phyloP scores from a whole-genome alignment of 2,797 vertebrate genomes.

The Chiloscyllium punctatum region DNA sequence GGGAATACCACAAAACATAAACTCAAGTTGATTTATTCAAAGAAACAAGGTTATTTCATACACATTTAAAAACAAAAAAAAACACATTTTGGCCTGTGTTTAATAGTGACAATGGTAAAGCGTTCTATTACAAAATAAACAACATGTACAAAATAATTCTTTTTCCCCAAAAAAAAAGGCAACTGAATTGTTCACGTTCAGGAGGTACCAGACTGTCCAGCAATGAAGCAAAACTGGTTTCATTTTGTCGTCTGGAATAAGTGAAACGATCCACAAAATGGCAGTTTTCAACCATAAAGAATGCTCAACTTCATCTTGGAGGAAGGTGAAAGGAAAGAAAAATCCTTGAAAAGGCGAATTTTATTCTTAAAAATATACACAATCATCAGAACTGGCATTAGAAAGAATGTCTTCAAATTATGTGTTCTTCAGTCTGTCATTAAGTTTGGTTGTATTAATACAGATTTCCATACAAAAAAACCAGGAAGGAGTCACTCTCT shows the following conservation, averaged over 20 bases:
- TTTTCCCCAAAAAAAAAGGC: background rate
- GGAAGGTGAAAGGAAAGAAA: constrained; percentile 16
- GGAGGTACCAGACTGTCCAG: background rate
- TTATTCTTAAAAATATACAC: constrained; percentile 36
- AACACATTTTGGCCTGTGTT: background rate
- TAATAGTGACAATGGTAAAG: constrained; percentile 15
- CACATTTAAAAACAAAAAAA: constrained; percentile 24
- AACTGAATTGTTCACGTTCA: background rate
- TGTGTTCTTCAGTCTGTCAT: constrained; percentile 23
- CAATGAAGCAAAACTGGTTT: constrained; percentile 8
- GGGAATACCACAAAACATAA: constrained; percentile 17
- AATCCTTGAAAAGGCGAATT: background rate
- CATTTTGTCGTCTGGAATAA: background rate
- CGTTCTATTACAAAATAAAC: constrained; percentile 28
- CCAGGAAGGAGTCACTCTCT: background rate
- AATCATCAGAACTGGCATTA: background rate
- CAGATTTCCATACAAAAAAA: constrained; percentile 23
- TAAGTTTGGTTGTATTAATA: constrained; percentile 23
- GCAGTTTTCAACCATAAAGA: background rate
- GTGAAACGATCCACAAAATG: constrained; percentile 14
- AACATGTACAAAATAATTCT: constrained; percentile 32
- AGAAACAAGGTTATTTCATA: constrained; percentile 27
- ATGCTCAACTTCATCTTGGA: constrained; percentile 14
- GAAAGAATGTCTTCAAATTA: constrained; percentile 17
- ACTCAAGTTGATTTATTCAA: constrained; percentile 24